Conservation (phyloP, 2,888 invertebrate species). For the Parasteatoda lunata region DNA sequence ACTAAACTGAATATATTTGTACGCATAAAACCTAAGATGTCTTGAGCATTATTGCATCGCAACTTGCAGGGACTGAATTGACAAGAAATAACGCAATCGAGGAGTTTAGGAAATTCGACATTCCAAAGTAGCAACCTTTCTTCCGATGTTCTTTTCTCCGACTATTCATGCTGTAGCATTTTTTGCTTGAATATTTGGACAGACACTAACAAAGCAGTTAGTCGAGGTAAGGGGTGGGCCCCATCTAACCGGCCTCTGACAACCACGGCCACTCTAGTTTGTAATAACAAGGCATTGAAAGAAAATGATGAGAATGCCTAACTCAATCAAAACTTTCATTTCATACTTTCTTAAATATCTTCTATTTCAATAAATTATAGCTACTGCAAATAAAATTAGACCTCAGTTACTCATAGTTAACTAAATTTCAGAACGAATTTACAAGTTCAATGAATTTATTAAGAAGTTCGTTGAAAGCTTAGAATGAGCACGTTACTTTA, state of each 20-base stretch:
- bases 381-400: neutral
- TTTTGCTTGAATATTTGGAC: constrained; percentile 16
- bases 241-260: neutral
- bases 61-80: neutral
- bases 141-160: constrained; percentile 28
- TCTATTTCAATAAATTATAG: neutral
- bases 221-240: constrained; percentile 57
- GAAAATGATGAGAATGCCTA: neutral
- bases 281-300: constrained; percentile 1
- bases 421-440: no score
- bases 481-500: no score
- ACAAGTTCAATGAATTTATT: no score
- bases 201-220: constrained; percentile 30
- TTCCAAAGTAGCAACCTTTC: constrained; percentile 57
- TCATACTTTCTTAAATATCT: neutral
- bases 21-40: neutral
- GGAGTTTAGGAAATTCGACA: neutral
- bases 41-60: neutral
- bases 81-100: constrained; percentile 1
- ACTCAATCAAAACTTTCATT: neutral
- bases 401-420: neutral
- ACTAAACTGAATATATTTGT: neutral
- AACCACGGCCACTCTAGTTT: constrained; percentile 31
- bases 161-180: constrained; percentile 7
- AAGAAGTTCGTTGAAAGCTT: no score